phyloP scores from a whole-genome alignment of 2,113 vertebrate genomes.

The Onychorhynchus coronatus region DNA sequence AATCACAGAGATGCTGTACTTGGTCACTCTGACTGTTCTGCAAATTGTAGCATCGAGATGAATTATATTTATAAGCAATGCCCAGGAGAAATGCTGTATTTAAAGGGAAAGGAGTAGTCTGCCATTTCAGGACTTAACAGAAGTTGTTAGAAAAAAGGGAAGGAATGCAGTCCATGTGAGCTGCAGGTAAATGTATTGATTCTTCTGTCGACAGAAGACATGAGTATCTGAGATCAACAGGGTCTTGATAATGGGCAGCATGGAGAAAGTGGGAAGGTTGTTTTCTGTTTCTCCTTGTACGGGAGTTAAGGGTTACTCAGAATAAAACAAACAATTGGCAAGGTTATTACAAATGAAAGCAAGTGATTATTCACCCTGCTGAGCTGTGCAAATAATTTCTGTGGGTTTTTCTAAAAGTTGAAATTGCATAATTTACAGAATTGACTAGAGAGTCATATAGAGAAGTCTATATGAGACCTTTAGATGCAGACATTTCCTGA shows the following conservation, averaged over 20 bases:
- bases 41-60: neutral
- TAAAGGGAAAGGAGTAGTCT: neutral
- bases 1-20: neutral
- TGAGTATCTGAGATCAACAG: neutral
- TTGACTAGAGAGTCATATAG: neutral
- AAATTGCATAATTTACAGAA: neutral
- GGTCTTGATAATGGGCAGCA: neutral
- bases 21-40: neutral
- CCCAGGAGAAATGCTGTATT: neutral
- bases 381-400: neutral
- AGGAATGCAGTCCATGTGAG: neutral
- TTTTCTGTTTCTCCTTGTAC: neutral
- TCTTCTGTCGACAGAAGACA: neutral
- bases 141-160: neutral
- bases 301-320: neutral
- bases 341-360: neutral
- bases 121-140: neutral
- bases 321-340: neutral
- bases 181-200: neutral
- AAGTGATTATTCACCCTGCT: neutral
- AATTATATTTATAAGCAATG: neutral
- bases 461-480: neutral
- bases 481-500: neutral
- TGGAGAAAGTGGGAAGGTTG: neutral
- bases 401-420: neutral